These are phyloP conservation scores for human (Homo sapiens) DNA, from an alignment of 2,113 vertebrate genomes.

Conservation along the genomic window DNA sequence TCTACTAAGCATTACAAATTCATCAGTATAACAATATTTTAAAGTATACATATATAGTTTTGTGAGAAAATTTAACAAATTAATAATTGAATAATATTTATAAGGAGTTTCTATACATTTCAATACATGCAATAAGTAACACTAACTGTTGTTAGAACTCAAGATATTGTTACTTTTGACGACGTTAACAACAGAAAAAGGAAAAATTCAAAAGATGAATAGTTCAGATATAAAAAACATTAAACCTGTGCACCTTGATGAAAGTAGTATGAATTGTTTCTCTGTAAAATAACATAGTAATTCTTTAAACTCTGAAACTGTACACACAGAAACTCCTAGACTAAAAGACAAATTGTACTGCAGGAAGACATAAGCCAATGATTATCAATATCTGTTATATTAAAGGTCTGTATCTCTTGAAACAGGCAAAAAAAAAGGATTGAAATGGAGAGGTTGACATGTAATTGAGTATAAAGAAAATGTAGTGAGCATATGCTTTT, in stretches of 20 bases:
- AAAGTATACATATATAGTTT: background rate
- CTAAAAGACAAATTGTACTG: background rate
- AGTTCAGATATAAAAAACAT: background rate
- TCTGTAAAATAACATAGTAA: background rate
- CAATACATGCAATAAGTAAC: background rate
- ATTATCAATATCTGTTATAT: background rate
- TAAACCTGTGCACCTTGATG: background rate
- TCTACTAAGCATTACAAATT: background rate
- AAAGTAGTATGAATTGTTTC: background rate
- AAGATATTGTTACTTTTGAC: background rate
- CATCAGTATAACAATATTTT: background rate
- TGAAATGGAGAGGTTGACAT: background rate
- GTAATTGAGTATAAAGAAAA: background rate
- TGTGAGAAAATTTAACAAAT: background rate
- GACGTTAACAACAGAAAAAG: background rate
- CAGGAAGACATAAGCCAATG: background rate
- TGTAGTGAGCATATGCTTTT: background rate
- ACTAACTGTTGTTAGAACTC: background rate
- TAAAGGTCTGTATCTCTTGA: background rate
- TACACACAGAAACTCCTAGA: background rate
- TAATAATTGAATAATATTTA: background rate
- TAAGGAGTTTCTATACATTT: background rate
- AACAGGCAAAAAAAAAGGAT: background rate
- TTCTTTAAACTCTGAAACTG: background rate
- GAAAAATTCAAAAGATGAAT: background rate